Evolutionary conservation across 2,113 vertebrate species (phyloP), one percentile per base, ranked within the genome.

Genomic region (Nematolebias whitei): DNA sequence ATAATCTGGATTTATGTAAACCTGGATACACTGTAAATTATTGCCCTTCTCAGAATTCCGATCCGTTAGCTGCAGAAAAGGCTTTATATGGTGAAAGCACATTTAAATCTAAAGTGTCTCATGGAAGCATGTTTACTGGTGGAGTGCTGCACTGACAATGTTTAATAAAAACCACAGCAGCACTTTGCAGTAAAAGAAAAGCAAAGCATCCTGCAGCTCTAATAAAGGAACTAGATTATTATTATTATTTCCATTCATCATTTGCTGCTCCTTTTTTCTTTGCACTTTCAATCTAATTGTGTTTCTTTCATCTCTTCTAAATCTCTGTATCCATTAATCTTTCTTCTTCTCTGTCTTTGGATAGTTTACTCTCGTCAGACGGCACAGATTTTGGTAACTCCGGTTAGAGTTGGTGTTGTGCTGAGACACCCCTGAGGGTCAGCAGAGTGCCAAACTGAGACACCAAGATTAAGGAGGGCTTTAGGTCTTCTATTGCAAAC

Each of bases 371-470:
- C 52, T 47, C 45, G 51, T 74, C n/a, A 1, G 66, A 68, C 23
- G 62, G 55, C 61, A 68, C 68, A 18, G 20, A 35, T 60, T 40
- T 66, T 15, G 13, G 61, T 69, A 20, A 68, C 79, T 67, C 23
- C 19, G 52, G 49, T 29, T 63, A 11, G 49, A 79, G 65, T 52
- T 3, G 2, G 63, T 23, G 10, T 24, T 59, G 78, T 83, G 75
- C 75, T 73, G 69, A 79, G 77, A 85, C 79, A 79, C 63, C 52
- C 73, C 82, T 59, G 55, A 64, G 81, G 78, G 80, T 62, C 47
- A 55, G 57, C 71, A 44, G 64, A 52, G 78, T 68, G 72, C 83
- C 79, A 71, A 45, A 63, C 53, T 47, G 71, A 59, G 71, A 74
- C 66, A 66, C 66, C 66, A 19, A 74, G 63, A 79, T 63, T 64